Percentiles rank a stretch among this genome's conserved stretches.
These are phyloP conservation scores for Laticauda laticaudata DNA, from an alignment of 2,113 vertebrate species.

Conservation along the genomic window DNA sequence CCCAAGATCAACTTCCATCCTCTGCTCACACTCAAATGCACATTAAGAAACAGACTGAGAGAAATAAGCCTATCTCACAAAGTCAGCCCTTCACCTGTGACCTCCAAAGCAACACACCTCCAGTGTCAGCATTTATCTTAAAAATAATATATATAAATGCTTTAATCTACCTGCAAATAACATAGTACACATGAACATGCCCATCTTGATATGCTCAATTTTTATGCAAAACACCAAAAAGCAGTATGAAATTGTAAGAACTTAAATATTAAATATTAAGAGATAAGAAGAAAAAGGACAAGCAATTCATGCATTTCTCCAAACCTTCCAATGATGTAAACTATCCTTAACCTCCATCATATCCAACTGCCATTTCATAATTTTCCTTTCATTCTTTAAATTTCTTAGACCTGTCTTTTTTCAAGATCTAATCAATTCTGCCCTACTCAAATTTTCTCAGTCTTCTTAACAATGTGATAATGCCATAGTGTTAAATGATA, in stretches of 20 bases:
- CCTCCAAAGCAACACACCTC: neutral
- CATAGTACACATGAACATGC: neutral
- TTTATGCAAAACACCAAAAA: neutral
- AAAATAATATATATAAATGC: neutral
- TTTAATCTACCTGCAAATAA: neutral
- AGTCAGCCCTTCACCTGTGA: neutral
- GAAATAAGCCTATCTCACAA: neutral
- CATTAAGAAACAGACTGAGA: neutral
- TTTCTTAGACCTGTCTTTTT: neutral
- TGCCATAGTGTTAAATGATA: neutral
- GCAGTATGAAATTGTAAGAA: neutral
- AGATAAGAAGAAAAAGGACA: neutral
- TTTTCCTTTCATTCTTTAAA: neutral
- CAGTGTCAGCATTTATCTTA: neutral
- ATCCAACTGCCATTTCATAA: neutral
- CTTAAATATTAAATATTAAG: neutral
- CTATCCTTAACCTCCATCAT: neutral
- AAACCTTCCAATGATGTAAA: neutral
- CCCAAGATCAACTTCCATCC: conserved; percentile 3
- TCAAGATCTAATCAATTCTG: neutral
- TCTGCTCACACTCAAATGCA: neutral
- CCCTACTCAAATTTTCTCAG: neutral
- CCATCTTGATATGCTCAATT: neutral
- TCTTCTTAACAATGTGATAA: neutral
- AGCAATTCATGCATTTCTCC: neutral